phyloP scores from a whole-genome alignment of 2,888 invertebrate genomes.

The Dascillus cervinus region DNA sequence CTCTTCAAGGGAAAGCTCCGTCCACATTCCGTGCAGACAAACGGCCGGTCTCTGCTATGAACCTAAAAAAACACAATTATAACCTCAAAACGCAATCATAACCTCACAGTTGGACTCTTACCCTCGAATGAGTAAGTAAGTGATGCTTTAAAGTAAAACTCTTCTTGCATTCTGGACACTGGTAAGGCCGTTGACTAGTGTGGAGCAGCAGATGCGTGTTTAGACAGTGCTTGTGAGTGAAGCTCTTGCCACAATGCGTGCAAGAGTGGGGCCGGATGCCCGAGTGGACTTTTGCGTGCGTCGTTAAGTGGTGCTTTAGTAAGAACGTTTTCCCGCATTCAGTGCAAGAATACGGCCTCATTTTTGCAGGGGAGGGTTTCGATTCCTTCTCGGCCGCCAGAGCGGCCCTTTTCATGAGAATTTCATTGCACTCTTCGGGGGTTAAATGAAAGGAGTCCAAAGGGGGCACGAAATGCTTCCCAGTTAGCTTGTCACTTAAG shows the following conservation, averaged over 20 bases:
- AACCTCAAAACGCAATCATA: not conserved
- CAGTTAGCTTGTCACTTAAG: constrained; percentile 16
- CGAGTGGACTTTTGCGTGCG: constrained; percentile 74
- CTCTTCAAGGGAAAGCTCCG: constrained; percentile 74
- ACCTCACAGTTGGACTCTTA: constrained; percentile 31
- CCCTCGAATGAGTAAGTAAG: constrained; percentile 70
- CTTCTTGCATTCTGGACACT: constrained; percentile 80
- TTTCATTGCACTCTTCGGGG: constrained; percentile 71
- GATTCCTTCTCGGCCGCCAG: constrained; percentile 45
- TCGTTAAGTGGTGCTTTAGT: constrained; percentile 75
- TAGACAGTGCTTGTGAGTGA: constrained; percentile 74
- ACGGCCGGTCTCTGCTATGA: constrained; percentile 73
- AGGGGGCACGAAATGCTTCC: constrained; percentile 62
- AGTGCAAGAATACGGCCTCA: constrained; percentile 45
- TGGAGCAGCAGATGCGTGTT: constrained; percentile 76
- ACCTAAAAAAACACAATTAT: constrained; percentile 40
- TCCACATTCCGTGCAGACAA: constrained; percentile 76
- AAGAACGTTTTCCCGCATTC: constrained; percentile 80
- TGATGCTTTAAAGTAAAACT: constrained; percentile 81
- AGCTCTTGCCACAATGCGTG: constrained; percentile 71
- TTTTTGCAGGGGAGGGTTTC: not conserved
- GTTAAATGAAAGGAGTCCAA: constrained; percentile 66
- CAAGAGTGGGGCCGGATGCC: constrained; percentile 74
- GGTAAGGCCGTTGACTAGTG: constrained; percentile 73
- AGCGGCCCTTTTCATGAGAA: constrained; percentile 65